Evolutionary conservation across 2,113 vertebrate genomes (phyloP).

Genomic region (Entomyzon cyanotis): DNA sequence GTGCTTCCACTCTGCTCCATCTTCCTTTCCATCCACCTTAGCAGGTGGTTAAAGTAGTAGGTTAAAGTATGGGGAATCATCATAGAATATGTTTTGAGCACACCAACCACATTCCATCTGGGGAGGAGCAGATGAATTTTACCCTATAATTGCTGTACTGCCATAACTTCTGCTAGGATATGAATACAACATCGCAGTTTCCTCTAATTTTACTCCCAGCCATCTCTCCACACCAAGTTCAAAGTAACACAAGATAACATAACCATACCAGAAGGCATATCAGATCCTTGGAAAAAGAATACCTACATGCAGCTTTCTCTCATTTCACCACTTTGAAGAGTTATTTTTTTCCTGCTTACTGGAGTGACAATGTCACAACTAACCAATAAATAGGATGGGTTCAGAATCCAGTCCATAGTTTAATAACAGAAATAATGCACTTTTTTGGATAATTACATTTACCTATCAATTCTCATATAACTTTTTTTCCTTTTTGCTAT

Average conservation of each 20-base stretch:
- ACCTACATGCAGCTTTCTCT: neutral
- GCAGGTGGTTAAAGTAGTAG: neutral
- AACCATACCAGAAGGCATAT: neutral
- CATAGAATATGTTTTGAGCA: rapidly evolving
- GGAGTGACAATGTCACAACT: neutral
- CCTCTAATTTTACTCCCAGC: neutral
- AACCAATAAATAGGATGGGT: neutral
- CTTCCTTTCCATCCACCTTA: neutral
- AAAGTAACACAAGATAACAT: neutral
- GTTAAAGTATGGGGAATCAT: neutral
- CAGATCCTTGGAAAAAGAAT: neutral
- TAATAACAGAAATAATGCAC: neutral
- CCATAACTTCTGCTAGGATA: neutral
- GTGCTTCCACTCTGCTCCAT: neutral
- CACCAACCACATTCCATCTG: neutral
- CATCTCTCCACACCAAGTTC: neutral
- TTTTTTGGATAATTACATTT: neutral
- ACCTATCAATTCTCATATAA: neutral
- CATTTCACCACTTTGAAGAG: neutral
- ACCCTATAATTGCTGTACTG: neutral
- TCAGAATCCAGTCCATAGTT: neutral
- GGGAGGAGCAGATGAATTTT: neutral
- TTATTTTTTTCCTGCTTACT: neutral
- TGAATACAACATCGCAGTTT: neutral
- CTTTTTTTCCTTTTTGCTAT: neutral